A percentile compares a stretch with the other conserved stretches of the same genome.
phyloP scores from a whole-genome alignment of 2,888 invertebrate genomes.

The Helicoverpa assulta region DNA sequence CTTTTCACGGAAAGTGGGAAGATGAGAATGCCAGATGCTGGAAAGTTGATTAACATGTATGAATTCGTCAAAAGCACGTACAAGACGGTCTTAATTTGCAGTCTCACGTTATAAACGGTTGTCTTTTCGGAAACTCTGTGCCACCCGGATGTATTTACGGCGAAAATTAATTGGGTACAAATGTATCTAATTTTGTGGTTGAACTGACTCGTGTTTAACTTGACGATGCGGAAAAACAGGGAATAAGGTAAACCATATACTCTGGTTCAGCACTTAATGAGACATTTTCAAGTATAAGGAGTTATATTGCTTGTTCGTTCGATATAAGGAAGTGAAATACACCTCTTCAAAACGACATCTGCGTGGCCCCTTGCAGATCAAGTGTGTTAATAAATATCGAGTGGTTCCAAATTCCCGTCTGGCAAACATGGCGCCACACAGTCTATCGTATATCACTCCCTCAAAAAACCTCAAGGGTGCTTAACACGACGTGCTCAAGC shows the following conservation, averaged over 20 bases:
- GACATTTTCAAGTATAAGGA: neutral
- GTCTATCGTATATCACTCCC: slow-evolving; percentile 44
- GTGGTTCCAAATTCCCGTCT: slow-evolving; percentile 36
- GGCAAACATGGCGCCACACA: slow-evolving; percentile 35
- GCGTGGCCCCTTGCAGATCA: slow-evolving; percentile 21
- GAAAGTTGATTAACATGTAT: slow-evolving; percentile 33
- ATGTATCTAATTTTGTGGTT: neutral
- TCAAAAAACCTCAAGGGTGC: slow-evolving; percentile 55
- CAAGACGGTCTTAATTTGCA: slow-evolving; percentile 1
- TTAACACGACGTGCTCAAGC: slow-evolving; percentile 68
- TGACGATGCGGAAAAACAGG: no score
- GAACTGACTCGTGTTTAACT: no score
- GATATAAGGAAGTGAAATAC: neutral
- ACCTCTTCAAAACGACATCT: neutral
- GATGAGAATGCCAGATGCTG: slow-evolving; percentile 11
- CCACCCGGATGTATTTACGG: neutral
- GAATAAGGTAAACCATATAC: no score
- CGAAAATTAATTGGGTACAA: neutral
- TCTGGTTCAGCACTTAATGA: no score
- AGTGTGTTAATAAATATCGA: slow-evolving; percentile 33
- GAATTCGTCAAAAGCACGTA: slow-evolving; percentile 4
- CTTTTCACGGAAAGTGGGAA: slow-evolving; percentile 11
- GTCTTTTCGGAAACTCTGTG: neutral
- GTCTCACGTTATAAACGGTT: neutral
- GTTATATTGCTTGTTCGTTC: neutral